Conservation (phyloP, 2,113 vertebrate genomes). For the Saiga tatarica region DNA sequence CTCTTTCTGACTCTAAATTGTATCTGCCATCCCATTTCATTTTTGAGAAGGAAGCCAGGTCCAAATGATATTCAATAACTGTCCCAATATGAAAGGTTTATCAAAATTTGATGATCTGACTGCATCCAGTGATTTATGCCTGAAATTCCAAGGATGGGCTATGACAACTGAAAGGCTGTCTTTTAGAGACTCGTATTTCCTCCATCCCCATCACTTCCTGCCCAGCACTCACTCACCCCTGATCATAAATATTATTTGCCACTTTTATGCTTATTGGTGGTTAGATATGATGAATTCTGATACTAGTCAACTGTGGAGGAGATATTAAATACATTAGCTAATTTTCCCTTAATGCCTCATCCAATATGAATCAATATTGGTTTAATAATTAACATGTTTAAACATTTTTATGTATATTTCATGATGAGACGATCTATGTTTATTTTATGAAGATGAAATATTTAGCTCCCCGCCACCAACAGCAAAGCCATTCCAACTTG, state of each 20-base stretch:
- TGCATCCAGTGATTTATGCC: slow-evolving; percentile 52
- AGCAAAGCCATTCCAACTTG: slow-evolving; percentile 70
- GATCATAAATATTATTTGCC: slow-evolving; percentile 82
- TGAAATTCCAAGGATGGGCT: slow-evolving; percentile 45
- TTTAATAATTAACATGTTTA: slow-evolving; percentile 89
- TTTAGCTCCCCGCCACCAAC: slow-evolving; percentile 78
- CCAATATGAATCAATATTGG: slow-evolving; percentile 88
- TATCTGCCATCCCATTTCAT: background rate
- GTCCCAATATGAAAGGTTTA: slow-evolving; percentile 57
- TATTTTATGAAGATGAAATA: slow-evolving; percentile 89
- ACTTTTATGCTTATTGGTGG: slow-evolving; percentile 86
- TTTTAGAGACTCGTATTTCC: slow-evolving; percentile 57
- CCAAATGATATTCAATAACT: slow-evolving; percentile 53
- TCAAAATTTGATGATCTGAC: slow-evolving; percentile 56
- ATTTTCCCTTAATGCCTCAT: slow-evolving; percentile 85
- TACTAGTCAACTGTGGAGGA: slow-evolving; percentile 80
- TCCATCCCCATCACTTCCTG: slow-evolving; percentile 54
- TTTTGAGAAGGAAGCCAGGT: slow-evolving; percentile 35
- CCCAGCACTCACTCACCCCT: slow-evolving; percentile 26
- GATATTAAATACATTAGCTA: slow-evolving; percentile 86
- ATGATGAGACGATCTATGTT: slow-evolving; percentile 84
- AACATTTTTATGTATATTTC: slow-evolving; percentile 89
- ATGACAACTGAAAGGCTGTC: slow-evolving; percentile 36
- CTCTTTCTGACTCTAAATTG: background rate
- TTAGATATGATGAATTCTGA: slow-evolving; percentile 86